Base-by-base conservation (phyloP, 2,113 vertebrate species). In the Leptodactylus fuscus region DNA sequence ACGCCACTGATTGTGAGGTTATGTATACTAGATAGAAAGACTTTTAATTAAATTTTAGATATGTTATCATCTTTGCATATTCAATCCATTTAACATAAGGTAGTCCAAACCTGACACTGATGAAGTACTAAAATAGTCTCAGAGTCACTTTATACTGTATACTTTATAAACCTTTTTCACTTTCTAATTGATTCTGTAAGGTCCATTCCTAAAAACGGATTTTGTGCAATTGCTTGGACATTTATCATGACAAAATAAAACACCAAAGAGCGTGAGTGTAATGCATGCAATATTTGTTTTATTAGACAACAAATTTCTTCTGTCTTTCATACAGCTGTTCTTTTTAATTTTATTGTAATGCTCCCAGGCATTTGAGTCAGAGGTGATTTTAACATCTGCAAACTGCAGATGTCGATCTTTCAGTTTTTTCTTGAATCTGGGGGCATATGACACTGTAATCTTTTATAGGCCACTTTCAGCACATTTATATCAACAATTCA, bases 351-450 rank as follows among this genome's bases (percentile, higher is more conserved):
- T 2, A 70, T 86, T 87, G 88, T 88, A 69, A 67, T 85, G 46
- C 85, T 91, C 88, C 88, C 48, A 62, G 81, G 32, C 12, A 82
- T 48, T 44, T 11, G 10, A 3, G 87, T 27, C 36, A 75, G 71
- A 88, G 75, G 74, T 83, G 70, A 29, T 55, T 60, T 81, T 81
- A 87, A 86, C 88, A 90, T 51, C 60, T 89, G 85, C 82, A 88
- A 51, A 12, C 13, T 82, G 85, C 86, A 90, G 87, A 87, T 90
- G 86, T 67, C 85, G 85, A 85, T 58, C 71, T 81, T 89, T 83
- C 85, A 85, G 55, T 90, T 74, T 74, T 74, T 74, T 76, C 2
- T 15, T 27, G 4, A 12, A 55, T 24, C 46, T 74, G 49, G 80
- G n/a, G 85, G 78, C 9, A 87, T 78, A 22, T 87, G 81, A 46